These are phyloP conservation scores for Zoanthus sansibaricus DNA, from an alignment of 92 coral and sea anemone species.

Conservation along the genomic window DNA sequence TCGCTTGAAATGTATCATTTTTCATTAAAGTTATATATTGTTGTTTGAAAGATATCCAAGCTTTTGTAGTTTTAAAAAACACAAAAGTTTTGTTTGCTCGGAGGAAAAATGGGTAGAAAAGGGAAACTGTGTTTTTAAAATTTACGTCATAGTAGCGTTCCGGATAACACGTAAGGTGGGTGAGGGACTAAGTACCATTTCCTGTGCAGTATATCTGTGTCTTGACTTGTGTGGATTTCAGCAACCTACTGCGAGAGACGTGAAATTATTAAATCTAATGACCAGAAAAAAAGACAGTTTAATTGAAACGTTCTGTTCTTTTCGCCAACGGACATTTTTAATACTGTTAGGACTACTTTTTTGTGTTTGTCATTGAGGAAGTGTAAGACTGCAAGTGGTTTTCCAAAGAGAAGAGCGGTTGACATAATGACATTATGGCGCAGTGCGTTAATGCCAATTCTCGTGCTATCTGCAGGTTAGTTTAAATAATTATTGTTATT, in stretches of 20 bases:
- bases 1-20: no score
- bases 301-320: neutral
- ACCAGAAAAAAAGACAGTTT: neutral
- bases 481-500: neutral
- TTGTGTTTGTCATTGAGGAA: neutral
- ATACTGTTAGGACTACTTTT: neutral
- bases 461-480: constrained; percentile 8
- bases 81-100: no score
- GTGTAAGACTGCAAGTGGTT: neutral
- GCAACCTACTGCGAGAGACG: neutral
- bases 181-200: constrained; percentile 5
- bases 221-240: neutral
- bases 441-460: neutral
- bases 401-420: neutral
- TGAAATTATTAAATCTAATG: neutral
- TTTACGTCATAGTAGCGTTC: neutral
- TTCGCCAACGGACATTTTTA: neutral
- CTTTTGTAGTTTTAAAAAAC: no score
- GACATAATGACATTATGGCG: constrained; percentile 3
- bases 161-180: neutral
- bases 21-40: no score
- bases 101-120: no score
- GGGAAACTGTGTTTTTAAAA: neutral
- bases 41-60: no score
- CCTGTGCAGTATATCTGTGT: neutral